These are phyloP conservation scores for Hoplostethus mediterraneus DNA, from an alignment of 2,797 vertebrate species.

Conservation along the genomic window DNA sequence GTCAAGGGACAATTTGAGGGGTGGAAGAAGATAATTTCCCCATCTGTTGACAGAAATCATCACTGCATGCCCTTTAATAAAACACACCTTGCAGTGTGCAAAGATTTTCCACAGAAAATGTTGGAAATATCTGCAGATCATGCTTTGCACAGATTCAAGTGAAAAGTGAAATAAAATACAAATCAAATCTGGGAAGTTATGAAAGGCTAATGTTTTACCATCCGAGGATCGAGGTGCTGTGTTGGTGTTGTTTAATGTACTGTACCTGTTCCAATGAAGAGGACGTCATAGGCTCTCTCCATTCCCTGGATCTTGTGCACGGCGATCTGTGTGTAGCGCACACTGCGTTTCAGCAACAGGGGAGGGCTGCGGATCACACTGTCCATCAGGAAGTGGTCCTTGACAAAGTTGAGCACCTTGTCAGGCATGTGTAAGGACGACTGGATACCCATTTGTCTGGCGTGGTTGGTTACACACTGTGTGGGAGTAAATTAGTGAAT, in stretches of 20 bases:
- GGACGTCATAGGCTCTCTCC: slow-evolving; percentile 86
- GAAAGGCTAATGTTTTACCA: too few relatives aligned
- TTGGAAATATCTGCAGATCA: not conserved
- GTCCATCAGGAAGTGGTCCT: slow-evolving; percentile 97
- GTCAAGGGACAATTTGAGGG: not conserved
- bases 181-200: too few relatives aligned
- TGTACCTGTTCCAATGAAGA: slow-evolving; percentile 93
- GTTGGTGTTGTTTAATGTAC: not conserved
- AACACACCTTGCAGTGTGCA: too few relatives aligned
- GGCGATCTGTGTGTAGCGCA: slow-evolving; percentile 89
- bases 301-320: slow-evolving; percentile 89
- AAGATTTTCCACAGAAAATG: not conserved
- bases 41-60: not conserved
- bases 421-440: slow-evolving; percentile 95
- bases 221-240: too few relatives aligned
- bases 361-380: slow-evolving; percentile 88
- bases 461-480: slow-evolving; percentile 91
- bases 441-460: slow-evolving; percentile 87
- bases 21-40: not conserved
- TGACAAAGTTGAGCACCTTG: slow-evolving; percentile 95
- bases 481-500: slow-evolving; percentile 33
- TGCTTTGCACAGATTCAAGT: too few relatives aligned
- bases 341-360: slow-evolving; percentile 87
- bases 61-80: too few relatives aligned
- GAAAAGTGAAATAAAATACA: too few relatives aligned